Evolutionary conservation across 2,113 vertebrate genomes (phyloP).

Genomic region (Lepidothrix coronata): DNA sequence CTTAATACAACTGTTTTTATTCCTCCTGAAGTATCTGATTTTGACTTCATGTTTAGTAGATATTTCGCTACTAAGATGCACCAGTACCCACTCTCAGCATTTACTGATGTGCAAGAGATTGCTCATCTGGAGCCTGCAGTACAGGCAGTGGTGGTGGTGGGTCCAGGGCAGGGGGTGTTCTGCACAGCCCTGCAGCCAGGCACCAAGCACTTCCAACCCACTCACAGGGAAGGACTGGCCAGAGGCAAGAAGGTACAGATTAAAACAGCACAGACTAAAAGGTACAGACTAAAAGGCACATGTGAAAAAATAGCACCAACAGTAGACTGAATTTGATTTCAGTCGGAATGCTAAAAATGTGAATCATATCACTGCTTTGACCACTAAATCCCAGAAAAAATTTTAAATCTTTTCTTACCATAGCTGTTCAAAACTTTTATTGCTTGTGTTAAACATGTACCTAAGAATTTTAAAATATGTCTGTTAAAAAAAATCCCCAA

Average conservation of each 20-base stretch:
- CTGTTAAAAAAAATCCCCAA: not conserved
- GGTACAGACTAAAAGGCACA: not conserved
- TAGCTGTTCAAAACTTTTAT: not conserved
- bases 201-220: not conserved
- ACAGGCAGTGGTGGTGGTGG: rapidly evolving
- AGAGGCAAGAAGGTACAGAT: not conserved
- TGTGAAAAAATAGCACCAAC: not conserved
- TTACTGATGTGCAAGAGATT: rapidly evolving
- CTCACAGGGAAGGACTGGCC: not conserved
- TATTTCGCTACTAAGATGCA: not conserved
- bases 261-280: no score
- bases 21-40: not conserved
- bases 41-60: not conserved
- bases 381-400: not conserved
- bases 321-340: not conserved
- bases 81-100: not conserved
- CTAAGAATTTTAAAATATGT: not conserved
- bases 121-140: not conserved
- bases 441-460: not conserved
- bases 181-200: not conserved
- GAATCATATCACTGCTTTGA: not conserved
- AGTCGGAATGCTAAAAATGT: not conserved
- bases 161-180: not conserved
- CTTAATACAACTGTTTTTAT: not conserved
- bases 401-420: not conserved